Evolutionary conservation across 2,888 invertebrate species (phyloP), one percentile per base, ranked within the genome.

Genomic region (Tetragnatha montana): DNA sequence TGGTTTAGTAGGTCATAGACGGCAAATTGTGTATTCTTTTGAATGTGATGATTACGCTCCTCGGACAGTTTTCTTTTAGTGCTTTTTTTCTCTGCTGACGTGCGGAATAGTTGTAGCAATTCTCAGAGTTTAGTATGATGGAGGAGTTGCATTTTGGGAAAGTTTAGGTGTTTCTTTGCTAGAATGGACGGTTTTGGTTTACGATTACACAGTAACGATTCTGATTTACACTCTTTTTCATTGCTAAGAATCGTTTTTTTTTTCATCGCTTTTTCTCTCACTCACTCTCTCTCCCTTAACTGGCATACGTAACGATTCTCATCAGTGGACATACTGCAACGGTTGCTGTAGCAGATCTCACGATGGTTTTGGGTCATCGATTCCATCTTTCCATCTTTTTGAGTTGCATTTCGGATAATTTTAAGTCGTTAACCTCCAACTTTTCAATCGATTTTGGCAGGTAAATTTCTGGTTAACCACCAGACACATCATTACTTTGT

Each of bases 11-110:
- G 35, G 35, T 35, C 35, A 35, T 6, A 81, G 87, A 87, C 80
- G 19, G 74, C 88, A 88, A 88, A 82, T 88, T 88, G 88, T 76
- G 82, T 51, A 74, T 60, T 81, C 73, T 69, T 60, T 87, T 87
- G 78, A 71, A 79, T 78, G 47, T 88, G 88, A 82, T 88, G 22
- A 83, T 83, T 73, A 88, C 74, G 68, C 47, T 70, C 47, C 78
- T 35, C 35, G 49, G 50, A 79, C 49, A 79, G 50, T 70, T 50
- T 78, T n/a, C 47, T 80, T 80, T 22, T 19, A 12, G 76, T n/a
- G 19, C 50, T n/a, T 22, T 17, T 10, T 50, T 12, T 50, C n/a
- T 17, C 50, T 14, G 12, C 50, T 60, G 60, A 60, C 12, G 60
- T 60, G 60, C 10, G 60, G 12, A 60, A 10, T 10, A 60, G 12